Base-by-base conservation (phyloP, 2,113 vertebrate genomes). In the Perca fluviatilis region DNA sequence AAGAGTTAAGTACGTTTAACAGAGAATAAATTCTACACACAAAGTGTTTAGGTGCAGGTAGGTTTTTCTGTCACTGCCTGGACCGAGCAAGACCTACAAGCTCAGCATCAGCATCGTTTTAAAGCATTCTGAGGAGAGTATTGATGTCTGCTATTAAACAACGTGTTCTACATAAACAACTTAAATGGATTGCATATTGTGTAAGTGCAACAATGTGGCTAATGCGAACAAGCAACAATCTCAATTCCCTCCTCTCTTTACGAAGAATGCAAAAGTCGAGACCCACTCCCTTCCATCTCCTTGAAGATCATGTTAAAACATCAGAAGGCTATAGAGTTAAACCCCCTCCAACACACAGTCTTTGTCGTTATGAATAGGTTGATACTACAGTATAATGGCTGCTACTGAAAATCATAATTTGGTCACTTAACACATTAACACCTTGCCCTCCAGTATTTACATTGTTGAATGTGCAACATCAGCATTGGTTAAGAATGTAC, bases 401-500 rank as follows among this genome's bases (percentile, higher is more conserved):
- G 91, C 89, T 89, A 91, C 85, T 64, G 47, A 72, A 56, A 51
- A 70, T 64, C 16, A 83, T 36, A 62, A 86, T 89, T 93, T 94
- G 91, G 95, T 95, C 94, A 94, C 95, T 94, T 95, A 93, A 95
- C 93, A 95, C 93, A 96, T 83, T 74, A 87, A 95, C 92, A 87
- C 90, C 80, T 84, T 75, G 36, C 74, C 90, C 92, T 96, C 88
- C 25, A 86, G 72, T 96, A 96, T 97, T 95, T 97, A 97, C 96
- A 89, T 79, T 86, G 93, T 49, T 90, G 89, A 95, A 95, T 97
- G 97, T 97, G 97, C 97, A 98, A 97, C 90, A 92, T 97, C 90
- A 94, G 96, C 95, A 95, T 96, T 93, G 89, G 92, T 95, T 30
- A 95, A 94, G 93, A 96, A 96, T 95, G 95, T 96, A 96, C 94